phyloP scores from a whole-genome alignment of 2,888 invertebrate genomes.

The Griposia aprilina region DNA sequence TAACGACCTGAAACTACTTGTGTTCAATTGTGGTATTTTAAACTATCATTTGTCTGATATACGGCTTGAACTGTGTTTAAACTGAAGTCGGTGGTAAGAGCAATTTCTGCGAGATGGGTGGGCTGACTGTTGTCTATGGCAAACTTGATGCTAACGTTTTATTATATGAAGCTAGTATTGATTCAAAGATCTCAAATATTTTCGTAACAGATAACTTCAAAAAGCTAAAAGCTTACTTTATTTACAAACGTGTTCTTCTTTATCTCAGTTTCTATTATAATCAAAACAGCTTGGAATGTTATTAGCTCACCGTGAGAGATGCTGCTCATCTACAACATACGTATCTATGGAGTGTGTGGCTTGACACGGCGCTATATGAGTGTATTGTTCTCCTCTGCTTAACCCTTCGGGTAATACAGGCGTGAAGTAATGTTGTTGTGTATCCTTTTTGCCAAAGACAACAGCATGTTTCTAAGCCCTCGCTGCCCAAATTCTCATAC shows the following conservation, averaged over 20 bases:
- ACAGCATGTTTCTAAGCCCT: neutral
- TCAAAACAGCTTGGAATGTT: neutral
- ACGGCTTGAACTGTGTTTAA: conserved; percentile 28
- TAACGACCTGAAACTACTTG: conserved; percentile 63
- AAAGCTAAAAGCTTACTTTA: neutral
- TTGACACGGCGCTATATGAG: neutral
- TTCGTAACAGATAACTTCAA: neutral
- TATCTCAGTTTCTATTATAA: neutral
- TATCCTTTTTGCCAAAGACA: neutral
- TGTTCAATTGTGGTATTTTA: conserved; percentile 55
- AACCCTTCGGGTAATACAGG: neutral
- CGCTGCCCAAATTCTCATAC: neutral
- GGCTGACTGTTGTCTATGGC: conserved; percentile 21
- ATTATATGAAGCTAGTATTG: neutral
- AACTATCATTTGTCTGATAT: conserved; percentile 43
- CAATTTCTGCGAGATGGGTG: conserved; percentile 25
- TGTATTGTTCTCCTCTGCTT: neutral
- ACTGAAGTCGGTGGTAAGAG: conserved; percentile 3
- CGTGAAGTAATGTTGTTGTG: neutral
- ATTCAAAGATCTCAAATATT: neutral
- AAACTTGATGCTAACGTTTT: neutral
- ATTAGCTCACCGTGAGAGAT: neutral
- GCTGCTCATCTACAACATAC: too few species aligned
- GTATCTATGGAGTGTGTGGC: neutral
- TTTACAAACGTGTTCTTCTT: neutral